Conservation (phyloP, 2,797 vertebrate genomes). For the Crocidura indochinensis region DNA sequence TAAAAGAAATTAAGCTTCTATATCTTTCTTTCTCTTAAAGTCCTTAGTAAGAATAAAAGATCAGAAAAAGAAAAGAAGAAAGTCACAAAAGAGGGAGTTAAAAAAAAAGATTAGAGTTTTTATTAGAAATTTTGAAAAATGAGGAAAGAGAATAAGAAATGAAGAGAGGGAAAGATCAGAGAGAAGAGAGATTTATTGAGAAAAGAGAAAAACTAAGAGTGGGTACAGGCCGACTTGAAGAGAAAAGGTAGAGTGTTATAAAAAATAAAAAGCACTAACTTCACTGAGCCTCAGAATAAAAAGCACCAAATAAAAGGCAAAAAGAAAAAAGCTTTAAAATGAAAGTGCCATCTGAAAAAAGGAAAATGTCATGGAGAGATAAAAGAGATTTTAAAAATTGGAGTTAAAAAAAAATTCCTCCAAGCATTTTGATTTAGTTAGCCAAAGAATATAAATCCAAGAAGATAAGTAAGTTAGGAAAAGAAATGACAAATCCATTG, state of each 20-base stretch:
- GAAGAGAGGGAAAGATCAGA: conserved; percentile 42
- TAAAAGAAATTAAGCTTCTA: not conserved
- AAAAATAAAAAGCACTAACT: conserved; percentile 34
- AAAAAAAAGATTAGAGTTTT: not conserved
- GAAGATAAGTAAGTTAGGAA: not conserved
- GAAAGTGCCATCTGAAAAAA: conserved; percentile 70
- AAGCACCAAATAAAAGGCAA: conserved; percentile 73
- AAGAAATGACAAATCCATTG: not conserved
- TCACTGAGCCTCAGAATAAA: conserved; percentile 66
- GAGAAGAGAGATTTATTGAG: conserved; percentile 19
- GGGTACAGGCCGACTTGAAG: conserved; percentile 60
- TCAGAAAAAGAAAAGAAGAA: conserved; percentile 57
- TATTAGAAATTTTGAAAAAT: not conserved
- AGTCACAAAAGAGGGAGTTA: not conserved
- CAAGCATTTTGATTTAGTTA: conserved; percentile 67
- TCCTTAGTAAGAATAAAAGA: conserved; percentile 51
- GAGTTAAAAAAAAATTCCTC: not conserved
- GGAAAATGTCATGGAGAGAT: conserved; percentile 65
- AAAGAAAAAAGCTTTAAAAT: conserved; percentile 64
- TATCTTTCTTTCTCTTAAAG: conserved; percentile 11
- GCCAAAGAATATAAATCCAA: conserved; percentile 61
- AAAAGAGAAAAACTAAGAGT: conserved; percentile 49
- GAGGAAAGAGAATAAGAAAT: conserved; percentile 36
- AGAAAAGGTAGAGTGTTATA: conserved; percentile 44
- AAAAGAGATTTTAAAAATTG: conserved; percentile 63